phyloP scores from a whole-genome alignment of 2,888 invertebrate genomes.

The Stenoptilia bipunctidactyla region DNA sequence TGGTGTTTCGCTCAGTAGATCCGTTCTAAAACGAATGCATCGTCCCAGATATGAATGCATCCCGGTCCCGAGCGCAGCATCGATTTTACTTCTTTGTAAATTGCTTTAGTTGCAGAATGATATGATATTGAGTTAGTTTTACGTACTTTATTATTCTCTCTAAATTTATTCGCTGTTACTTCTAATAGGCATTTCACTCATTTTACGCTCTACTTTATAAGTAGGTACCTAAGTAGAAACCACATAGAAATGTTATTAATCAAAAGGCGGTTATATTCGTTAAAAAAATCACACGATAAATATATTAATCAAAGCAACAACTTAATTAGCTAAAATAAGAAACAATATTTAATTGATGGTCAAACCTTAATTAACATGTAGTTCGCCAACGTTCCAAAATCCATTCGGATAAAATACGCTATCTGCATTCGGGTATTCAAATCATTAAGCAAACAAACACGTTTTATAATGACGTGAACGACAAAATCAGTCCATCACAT shows the following conservation, averaged over 20 bases:
- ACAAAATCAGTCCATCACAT: slow-evolving; percentile 50
- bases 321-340: slow-evolving; percentile 55
- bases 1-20: slow-evolving; percentile 68
- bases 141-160: no score
- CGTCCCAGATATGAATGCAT: slow-evolving; percentile 60
- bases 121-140: no score
- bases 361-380: slow-evolving; percentile 70
- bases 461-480: slow-evolving; percentile 45
- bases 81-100: slow-evolving; percentile 23
- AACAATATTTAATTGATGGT: slow-evolving; percentile 68
- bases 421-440: slow-evolving; percentile 70
- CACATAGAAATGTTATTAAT: no score
- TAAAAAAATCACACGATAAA: slow-evolving; percentile 34
- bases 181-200: no score
- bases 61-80: slow-evolving; percentile 43
- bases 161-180: no score
- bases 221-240: no score
- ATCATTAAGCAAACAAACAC: slow-evolving; percentile 63
- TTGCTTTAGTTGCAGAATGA: no score
- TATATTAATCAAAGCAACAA: slow-evolving; percentile 45
- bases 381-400: slow-evolving; percentile 44
- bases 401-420: slow-evolving; percentile 62
- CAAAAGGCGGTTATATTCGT: no score
- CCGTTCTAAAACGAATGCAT: slow-evolving; percentile 65
- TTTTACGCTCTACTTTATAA: no score